Percentiles rank a stretch among this genome's conserved stretches.
phyloP scores from a whole-genome alignment of 92 coral and sea anemone species.

The Porites lobata region DNA sequence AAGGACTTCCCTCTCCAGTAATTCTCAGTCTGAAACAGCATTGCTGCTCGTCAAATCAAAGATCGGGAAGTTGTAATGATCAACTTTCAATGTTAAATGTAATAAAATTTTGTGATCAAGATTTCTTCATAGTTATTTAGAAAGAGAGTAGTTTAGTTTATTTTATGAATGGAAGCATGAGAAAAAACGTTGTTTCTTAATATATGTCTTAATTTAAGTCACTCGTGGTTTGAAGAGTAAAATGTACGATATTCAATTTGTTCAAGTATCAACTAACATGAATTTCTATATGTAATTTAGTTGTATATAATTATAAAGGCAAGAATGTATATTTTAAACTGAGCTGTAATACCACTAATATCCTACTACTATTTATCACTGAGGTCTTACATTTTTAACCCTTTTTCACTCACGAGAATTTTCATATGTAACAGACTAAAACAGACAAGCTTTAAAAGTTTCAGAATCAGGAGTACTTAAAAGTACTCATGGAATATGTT shows the following conservation, averaged over 20 bases:
- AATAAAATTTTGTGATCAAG: not conserved
- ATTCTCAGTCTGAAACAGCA: not conserved
- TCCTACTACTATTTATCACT: not conserved
- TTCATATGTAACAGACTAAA: too few relatives aligned
- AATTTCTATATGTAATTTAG: not conserved
- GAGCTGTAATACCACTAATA: not conserved
- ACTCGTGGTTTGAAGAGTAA: conserved; percentile 16
- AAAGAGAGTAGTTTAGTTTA: conserved; percentile 41
- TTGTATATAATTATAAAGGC: not conserved
- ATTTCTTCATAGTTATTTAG: conserved; percentile 7
- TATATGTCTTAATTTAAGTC: conserved; percentile 39
- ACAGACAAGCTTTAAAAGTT: too few relatives aligned
- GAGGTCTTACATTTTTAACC: not conserved
- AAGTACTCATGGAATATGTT: too few relatives aligned
- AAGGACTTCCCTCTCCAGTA: not conserved
- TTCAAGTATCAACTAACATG: conserved; percentile 27
- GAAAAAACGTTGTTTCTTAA: conserved; percentile 31
- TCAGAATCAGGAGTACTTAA: too few relatives aligned
- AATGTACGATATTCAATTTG: conserved; percentile 29
- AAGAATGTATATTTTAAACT: not conserved
- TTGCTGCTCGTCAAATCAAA: not conserved
- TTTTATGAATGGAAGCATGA: conserved; percentile 20
- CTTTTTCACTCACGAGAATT: too few relatives aligned
- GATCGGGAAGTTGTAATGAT: not conserved
- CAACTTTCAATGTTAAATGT: not conserved